These are phyloP conservation scores for Adoxophyes honmai DNA, from an alignment of 1,140 invertebrate genomes.

Conservation along the genomic window DNA sequence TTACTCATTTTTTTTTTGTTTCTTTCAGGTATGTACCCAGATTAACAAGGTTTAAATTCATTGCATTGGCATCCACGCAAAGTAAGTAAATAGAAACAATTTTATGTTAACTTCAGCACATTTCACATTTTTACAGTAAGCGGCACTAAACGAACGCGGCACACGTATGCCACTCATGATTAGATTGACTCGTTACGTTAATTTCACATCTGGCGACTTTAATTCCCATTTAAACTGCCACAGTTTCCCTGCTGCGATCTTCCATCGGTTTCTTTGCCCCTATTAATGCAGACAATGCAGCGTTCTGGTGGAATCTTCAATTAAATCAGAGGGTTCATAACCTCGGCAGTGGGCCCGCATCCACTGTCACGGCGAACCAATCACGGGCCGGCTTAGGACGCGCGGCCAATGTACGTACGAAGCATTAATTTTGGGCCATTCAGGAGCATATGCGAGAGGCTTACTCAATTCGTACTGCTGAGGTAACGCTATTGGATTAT, in stretches of 20 bases:
- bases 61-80: too few relatives aligned
- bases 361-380: slow-evolving; percentile 55
- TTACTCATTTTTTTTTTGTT: slow-evolving; percentile 2
- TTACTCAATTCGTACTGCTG: slow-evolving; percentile 5
- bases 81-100: too few relatives aligned
- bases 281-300: slow-evolving; percentile 24
- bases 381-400: slow-evolving; percentile 43
- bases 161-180: too few relatives aligned
- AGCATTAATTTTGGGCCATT: slow-evolving; percentile 7
- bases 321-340: slow-evolving; percentile 63
- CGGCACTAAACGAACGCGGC: too few relatives aligned
- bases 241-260: not conserved
- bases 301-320: slow-evolving; percentile 51
- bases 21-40: slow-evolving; percentile 18
- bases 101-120: too few relatives aligned
- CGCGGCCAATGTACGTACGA: not conserved
- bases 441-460: slow-evolving; percentile 7
- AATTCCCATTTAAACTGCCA: too few relatives aligned
- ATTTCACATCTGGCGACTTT: too few relatives aligned
- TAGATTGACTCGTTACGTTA: too few relatives aligned
- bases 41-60: not conserved
- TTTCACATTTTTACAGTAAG: too few relatives aligned
- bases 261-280: not conserved
- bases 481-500: not conserved
- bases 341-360: slow-evolving; percentile 39